Percentiles rank a stretch among this genome's conserved stretches.
phyloP scores from a whole-genome alignment of 1,140 invertebrate genomes.

The Lethocerus indicus region DNA sequence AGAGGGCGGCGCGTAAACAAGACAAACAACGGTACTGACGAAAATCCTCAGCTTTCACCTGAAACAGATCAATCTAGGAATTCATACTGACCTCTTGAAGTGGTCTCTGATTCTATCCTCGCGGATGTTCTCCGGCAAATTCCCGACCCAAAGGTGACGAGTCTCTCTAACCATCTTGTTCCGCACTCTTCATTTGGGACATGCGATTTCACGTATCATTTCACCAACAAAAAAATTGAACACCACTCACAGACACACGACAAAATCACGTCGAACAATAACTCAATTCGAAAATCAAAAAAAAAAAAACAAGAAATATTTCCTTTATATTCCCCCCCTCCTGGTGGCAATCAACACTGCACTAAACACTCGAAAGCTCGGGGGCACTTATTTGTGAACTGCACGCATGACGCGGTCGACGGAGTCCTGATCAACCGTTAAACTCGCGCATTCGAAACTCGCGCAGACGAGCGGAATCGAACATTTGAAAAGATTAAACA shows the following conservation, averaged over 20 bases:
- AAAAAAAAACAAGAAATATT: background rate
- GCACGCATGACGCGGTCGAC: too few species aligned
- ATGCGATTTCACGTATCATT: slow-evolving; percentile 17
- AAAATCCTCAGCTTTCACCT: too few species aligned
- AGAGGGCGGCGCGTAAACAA: too few species aligned
- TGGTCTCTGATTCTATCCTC: slow-evolving; percentile 89
- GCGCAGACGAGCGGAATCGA: too few species aligned
- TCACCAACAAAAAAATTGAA: slow-evolving; percentile 17
- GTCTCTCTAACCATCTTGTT: slow-evolving; percentile 99
- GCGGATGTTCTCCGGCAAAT: slow-evolving; percentile 96
- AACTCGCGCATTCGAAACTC: too few species aligned
- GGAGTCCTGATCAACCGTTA: too few species aligned
- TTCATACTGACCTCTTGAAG: slow-evolving; percentile 72
- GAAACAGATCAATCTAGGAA: background rate
- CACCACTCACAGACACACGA: slow-evolving; percentile 16
- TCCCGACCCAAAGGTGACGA: slow-evolving; percentile 98
- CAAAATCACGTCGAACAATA: background rate
- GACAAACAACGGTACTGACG: too few species aligned
- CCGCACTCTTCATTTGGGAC: slow-evolving; percentile 41
- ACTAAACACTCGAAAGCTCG: too few species aligned
- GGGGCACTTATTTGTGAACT: too few species aligned
- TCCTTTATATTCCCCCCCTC: too few species aligned
- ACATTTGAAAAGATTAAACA: too few species aligned
- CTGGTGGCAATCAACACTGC: too few species aligned
- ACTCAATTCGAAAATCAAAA: background rate